Evolutionary conservation across 2,113 vertebrate genomes (phyloP), one percentile per base, ranked within the genome.

Genomic region (Agapornis roseicollis): DNA sequence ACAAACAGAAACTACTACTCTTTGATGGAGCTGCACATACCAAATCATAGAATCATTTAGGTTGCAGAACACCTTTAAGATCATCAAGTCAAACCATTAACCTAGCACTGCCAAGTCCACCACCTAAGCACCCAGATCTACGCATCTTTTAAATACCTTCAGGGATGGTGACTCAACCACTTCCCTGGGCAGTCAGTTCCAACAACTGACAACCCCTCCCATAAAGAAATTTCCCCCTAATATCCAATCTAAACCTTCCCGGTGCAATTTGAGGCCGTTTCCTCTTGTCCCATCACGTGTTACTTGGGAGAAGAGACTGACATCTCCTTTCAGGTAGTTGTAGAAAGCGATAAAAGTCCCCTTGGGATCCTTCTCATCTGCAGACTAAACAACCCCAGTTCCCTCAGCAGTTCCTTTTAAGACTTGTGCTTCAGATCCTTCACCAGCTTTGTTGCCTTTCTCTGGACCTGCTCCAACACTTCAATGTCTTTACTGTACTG

Each of bases 211-310:
- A 19, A 49, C 10, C 13, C 27, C 18, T 60, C 65, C 14, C 24
- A 28, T 17, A 9, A 88, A 74, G 29, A 74, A 20, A 60, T 33
- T 56, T 68, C 37, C 91, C 91, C 47, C 37, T 69, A 64, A 64
- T 33, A 58, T 25, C 22, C 29, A 41, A 25, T 25, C 8, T 78
- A 35, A 78, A 50, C 19, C 14, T 71, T 17, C 29, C 17, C n/a
- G 14, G 12, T 15, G 47, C 20, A 60, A 20, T 18, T 29, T 58
- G 24, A 52, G 11, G 9, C 35, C 0, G 1, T 19, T 31, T 82
- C 16, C 28, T 11, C 50, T 41, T 35, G 24, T 52, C 39, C 23
- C 39, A 13, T 22, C 0, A 0, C 64, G 52, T 52, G 17, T 11
- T 52, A 58, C 24, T 25, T 41, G 11, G 14, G 14, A 88, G 58